Evolutionary conservation across 2,797 vertebrate species (phyloP).

Genomic region (Sternarchorhynchus goeldii): DNA sequence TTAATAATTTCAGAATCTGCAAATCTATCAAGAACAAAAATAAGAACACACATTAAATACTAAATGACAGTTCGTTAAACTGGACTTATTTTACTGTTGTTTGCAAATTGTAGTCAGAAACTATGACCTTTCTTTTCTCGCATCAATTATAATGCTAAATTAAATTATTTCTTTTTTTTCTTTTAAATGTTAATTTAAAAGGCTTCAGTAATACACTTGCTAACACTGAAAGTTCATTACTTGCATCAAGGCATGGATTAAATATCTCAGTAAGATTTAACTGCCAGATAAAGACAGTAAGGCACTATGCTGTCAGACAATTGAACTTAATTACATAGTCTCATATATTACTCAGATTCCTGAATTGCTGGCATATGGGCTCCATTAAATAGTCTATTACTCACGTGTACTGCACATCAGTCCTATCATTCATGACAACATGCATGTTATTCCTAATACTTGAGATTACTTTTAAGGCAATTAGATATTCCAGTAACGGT

Average conservation of each 20-base stretch:
- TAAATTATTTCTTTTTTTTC: no score
- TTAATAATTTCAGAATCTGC: not conserved
- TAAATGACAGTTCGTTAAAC: no score
- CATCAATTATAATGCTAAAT: no score
- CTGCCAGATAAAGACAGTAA: slow-evolving; percentile 17
- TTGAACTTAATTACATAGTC: slow-evolving; percentile 3
- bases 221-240: not conserved
- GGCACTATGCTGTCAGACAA: slow-evolving; percentile 4
- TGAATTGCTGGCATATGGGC: slow-evolving; percentile 1
- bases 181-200: no score
- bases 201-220: no score
- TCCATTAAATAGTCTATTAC: slow-evolving; percentile 6
- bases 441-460: slow-evolving; percentile 26
- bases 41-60: no score
- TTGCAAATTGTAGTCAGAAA: no score
- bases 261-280: slow-evolving; percentile 7
- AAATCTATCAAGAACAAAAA: no score
- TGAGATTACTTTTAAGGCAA: slow-evolving; percentile 22
- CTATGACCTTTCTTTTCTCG: no score
- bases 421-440: slow-evolving; percentile 27
- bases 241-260: not conserved
- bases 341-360: slow-evolving; percentile 10
- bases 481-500: slow-evolving; percentile 9
- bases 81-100: no score
- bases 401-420: not conserved